Evolutionary conservation across 1,140 invertebrate genomes (phyloP), one percentile per base, ranked within the genome.

Genomic region (Wasmannia auropunctata): DNA sequence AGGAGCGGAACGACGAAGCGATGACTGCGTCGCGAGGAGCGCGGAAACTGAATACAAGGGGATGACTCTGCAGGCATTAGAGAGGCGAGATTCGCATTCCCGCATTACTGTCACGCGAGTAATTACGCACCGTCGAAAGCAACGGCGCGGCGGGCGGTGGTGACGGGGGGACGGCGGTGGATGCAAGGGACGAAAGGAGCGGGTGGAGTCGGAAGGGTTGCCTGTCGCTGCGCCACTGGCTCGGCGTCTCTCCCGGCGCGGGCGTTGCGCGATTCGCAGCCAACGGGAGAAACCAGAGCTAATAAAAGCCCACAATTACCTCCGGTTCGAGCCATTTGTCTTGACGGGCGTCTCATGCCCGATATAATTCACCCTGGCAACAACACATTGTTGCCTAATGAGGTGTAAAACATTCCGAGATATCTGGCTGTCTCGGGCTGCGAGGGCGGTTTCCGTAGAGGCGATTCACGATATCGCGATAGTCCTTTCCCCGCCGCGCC

Each of bases 261-360:
- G 14, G 58, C 84, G 87, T 83, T 91, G 90, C 84, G 87, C 90
- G 89, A 91, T 91, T 91, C 74, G 74, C 89, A 91, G 89, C 69
- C 86, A 86, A 72, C 65, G 67, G 79, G 89, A 86, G 89, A 92
- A 92, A 93, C 91, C 92, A 93, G 91, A 93, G 93, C 95, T 95
- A 95, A 95, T 95, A 95, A 95, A 95, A 95, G 94, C 94, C 94
- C 93, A 93, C 94, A 95, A 95, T 95, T 95, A 95, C 94, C 95
- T 95, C 94, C 93, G 93, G 94, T 94, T 94, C 92, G 93, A 94
- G 91, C 95, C 94, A 95, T 95, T 95, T 95, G 93, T 95, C 94
- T 95, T 94, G 94, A 95, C 93, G 91, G 92, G 87, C 93, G 91
- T 95, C 94, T 95, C 94, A 93, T 95, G 94, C 95, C 94, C 91